Conservation (phyloP, 2,113 vertebrate species). For the Apteryx owenii region DNA sequence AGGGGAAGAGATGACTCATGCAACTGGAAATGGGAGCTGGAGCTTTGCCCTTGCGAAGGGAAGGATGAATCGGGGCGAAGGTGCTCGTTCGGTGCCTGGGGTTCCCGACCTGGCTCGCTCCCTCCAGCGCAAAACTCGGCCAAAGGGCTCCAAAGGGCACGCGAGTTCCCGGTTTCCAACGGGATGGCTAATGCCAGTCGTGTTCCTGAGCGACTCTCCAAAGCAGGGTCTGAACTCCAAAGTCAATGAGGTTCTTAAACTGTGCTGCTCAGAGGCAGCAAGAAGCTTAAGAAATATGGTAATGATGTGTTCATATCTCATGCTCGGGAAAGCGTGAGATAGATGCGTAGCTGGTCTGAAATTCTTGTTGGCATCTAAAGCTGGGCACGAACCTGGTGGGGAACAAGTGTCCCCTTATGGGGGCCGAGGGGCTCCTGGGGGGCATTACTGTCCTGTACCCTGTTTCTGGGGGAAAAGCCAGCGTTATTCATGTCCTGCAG, state of each 20-base stretch:
- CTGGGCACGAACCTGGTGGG: neutral
- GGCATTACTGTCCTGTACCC: no score
- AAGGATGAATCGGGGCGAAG: neutral
- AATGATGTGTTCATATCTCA: neutral
- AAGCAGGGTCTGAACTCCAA: neutral
- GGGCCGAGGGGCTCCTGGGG: neutral
- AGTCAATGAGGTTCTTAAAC: neutral
- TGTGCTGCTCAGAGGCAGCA: neutral
- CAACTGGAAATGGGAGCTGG: neutral
- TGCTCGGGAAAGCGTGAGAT: neutral
- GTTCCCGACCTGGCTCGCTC: neutral
- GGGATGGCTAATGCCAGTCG: neutral
- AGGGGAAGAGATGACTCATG: neutral
- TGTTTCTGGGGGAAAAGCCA: neutral
- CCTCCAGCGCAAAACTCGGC: neutral
- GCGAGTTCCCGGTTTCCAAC: no score
- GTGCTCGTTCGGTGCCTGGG: rapidly evolving
- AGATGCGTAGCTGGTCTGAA: neutral
- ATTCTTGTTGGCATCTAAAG: neutral
- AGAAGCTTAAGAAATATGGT: neutral
- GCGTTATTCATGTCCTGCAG: rapidly evolving
- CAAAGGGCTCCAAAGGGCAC: no score
- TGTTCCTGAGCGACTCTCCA: neutral
- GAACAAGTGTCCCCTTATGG: rapidly evolving
- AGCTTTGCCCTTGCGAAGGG: neutral